Conservation (phyloP, 2,888 invertebrate species). For the Maniola hyperantus region DNA sequence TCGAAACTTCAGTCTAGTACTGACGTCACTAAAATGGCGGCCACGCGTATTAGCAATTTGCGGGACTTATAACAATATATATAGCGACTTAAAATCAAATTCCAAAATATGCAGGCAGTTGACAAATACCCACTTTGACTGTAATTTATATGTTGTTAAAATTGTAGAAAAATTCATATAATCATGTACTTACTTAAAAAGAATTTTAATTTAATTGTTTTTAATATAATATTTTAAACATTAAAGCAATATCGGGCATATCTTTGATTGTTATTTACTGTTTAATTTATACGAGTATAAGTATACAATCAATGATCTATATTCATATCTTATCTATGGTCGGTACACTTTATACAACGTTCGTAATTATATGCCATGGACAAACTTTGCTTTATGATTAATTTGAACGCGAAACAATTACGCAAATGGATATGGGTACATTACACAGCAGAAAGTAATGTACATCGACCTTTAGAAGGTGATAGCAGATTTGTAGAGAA, state of each 20-base stretch:
- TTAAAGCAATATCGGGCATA: conserved; percentile 42
- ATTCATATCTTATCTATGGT: conserved; percentile 5
- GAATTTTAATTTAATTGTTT: not conserved
- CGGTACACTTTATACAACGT: not conserved
- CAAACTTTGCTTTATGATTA: conserved; percentile 8
- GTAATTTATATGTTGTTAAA: conserved; percentile 1
- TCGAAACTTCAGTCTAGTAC: too few species aligned
- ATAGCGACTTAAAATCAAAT: too few species aligned
- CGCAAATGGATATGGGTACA: too few species aligned
- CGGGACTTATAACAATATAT: too few species aligned
- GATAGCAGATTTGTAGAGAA: too few species aligned
- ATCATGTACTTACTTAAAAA: not conserved
- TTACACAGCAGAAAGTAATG: too few species aligned
- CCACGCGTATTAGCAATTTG: too few species aligned
- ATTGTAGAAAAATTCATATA: not conserved
- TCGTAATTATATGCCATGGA: not conserved
- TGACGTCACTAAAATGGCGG: too few species aligned
- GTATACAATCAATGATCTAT: not conserved
- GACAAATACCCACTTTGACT: not conserved
- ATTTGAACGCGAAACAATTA: not conserved
- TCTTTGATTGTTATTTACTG: conserved; percentile 32
- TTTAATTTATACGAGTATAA: not conserved
- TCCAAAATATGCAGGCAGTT: too few species aligned
- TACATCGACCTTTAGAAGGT: too few species aligned
- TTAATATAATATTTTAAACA: conserved; percentile 24